Evolutionary conservation across 2,888 invertebrate genomes (phyloP), one percentile per base, ranked within the genome.

Genomic region (Elegia similella): DNA sequence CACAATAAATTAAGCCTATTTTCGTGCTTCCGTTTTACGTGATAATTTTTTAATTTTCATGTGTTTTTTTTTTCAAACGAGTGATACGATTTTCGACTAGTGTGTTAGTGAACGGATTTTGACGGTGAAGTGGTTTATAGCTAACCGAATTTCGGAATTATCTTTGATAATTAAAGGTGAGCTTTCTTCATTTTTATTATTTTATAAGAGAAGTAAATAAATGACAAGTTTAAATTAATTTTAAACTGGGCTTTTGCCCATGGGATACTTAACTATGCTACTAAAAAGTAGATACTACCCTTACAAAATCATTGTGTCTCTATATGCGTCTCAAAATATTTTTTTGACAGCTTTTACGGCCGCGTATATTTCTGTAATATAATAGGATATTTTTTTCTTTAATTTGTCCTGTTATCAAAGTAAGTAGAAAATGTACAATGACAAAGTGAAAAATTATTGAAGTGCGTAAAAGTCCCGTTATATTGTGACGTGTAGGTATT

Each of bases 1-100:
- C 13, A 0, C 1, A 2, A 10, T 2, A 0, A 3, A 57, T 64
- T 64, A 50, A 62, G 64, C 63, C 62, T 55, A 62, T 57, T 65
- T 62, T 63, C 50, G 17, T 50, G 57, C 48, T 56, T 48, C 42
- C 30, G 29, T 48, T 56, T 48, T 30, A 48, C 16, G 48, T 56
- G 42, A 55, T 38, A 47, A 38, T 46, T 55, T 46, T 46, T 55
- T 34, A 53, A 55, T 55, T 43, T 46, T 46, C 34, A 13, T 55
- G 32, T 32, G 38, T 16, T 42, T 56, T 56, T 7, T 48, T 47
- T 38, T 47, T 38, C 29, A 29, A 48, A 47, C 30, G 29, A 42
- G 48, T 48, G 42, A 7, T 56, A 38, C 29, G 42, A 42, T 43
- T 46, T 56, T 48, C 29, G 48, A 42, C 15, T 38, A 38, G 48